Conservation (phyloP, 2,113 vertebrate species). For the Stegostoma tigrinum region DNA sequence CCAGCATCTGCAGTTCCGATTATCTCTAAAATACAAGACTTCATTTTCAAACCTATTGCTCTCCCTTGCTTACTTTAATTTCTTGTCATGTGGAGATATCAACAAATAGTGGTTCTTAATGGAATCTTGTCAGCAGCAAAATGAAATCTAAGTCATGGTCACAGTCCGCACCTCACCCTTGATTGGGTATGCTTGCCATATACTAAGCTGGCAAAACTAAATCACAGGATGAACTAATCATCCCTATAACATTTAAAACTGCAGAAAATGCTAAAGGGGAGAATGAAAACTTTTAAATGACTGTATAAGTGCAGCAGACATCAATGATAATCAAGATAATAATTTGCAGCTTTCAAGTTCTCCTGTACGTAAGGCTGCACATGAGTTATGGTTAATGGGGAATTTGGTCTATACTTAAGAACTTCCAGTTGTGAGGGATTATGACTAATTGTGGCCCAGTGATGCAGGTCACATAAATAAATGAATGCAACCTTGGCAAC, state of each 20-base stretch:
- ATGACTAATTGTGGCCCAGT: constrained; percentile 23
- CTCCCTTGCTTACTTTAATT: neutral
- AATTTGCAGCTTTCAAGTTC: neutral
- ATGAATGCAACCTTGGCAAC: neutral
- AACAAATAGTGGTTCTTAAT: neutral
- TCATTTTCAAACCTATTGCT: neutral
- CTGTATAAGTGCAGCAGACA: neutral
- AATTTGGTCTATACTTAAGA: neutral
- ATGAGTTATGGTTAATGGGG: neutral
- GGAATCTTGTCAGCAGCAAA: neutral
- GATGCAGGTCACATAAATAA: neutral
- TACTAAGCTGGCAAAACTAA: neutral
- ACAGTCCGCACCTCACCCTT: neutral
- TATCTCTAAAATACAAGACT: neutral
- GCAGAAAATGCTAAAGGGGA: neutral
- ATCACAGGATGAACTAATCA: neutral
- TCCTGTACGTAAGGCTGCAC: neutral
- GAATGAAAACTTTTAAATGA: neutral
- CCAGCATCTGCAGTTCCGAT: too few species aligned
- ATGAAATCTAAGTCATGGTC: neutral
- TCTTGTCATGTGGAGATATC: neutral
- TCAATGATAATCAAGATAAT: neutral
- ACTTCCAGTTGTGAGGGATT: neutral
- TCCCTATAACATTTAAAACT: neutral
- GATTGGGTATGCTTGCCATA: neutral